Percentiles rank a stretch among this genome's conserved stretches.
Evolutionary conservation across 2,888 invertebrate genomes (phyloP).

Genomic region (Leptura quadrifasciata): DNA sequence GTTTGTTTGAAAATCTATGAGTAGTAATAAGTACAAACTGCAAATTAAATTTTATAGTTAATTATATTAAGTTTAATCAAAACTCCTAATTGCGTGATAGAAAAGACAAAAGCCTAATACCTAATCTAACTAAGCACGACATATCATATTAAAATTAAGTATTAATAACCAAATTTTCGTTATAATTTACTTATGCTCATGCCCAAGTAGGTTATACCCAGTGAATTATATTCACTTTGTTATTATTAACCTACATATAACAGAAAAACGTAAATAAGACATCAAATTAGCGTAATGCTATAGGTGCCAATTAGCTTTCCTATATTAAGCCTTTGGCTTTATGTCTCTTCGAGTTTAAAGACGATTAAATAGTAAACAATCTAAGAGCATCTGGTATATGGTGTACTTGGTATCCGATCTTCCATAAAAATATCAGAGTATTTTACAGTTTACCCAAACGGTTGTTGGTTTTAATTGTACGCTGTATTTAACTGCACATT

Average conservation of each 20-base stretch:
- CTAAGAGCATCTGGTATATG: constrained; percentile 12
- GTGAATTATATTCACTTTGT: not conserved
- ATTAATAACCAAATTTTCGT: not conserved
- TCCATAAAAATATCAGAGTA: not conserved
- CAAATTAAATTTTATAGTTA: not conserved
- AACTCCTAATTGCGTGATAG: not conserved
- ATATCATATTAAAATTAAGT: not conserved
- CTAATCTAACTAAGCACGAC: not conserved
- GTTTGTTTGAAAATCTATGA: too few species aligned
- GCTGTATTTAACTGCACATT: not conserved
- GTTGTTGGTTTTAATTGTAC: constrained; percentile 4
- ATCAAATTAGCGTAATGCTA: constrained; percentile 12
- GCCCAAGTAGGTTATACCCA: constrained; percentile 1
- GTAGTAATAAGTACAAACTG: too few species aligned
- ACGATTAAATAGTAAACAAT: constrained; percentile 13
- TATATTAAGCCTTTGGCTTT: not conserved
- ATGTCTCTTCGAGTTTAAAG: not conserved
- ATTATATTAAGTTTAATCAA: not conserved
- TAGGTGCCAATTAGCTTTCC: constrained; percentile 11
- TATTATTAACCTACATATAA: constrained; percentile 11
- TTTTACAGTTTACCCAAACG: constrained; percentile 17
- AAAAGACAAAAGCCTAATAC: not conserved
- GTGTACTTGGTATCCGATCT: not conserved
- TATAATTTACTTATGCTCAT: not conserved
- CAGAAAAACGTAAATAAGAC: constrained; percentile 11